These are phyloP conservation scores for Pseudochirops corinnae DNA, from an alignment of 2,797 vertebrate genomes.

Conservation along the genomic window DNA sequence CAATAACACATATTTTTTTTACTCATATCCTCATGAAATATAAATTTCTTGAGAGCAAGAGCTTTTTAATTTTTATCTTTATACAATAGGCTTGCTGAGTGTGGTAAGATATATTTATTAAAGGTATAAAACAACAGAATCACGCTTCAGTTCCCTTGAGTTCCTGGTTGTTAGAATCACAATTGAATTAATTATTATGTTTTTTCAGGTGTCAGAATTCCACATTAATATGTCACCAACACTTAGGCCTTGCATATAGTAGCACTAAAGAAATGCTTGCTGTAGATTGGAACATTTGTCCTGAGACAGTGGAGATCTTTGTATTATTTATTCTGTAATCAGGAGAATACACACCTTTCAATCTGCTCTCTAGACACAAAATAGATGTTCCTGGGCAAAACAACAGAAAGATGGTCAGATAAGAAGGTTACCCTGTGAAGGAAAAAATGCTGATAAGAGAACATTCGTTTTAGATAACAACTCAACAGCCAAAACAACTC, in stretches of 20 bases:
- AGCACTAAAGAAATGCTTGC: not conserved
- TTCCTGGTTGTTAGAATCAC: not conserved
- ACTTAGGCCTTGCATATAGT: not conserved
- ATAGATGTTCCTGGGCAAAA: not conserved
- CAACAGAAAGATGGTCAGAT: not conserved
- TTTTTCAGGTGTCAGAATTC: not conserved
- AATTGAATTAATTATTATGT: not conserved
- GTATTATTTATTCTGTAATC: not conserved
- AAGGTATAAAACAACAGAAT: not conserved
- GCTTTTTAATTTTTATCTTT: not conserved
- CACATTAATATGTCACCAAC: not conserved
- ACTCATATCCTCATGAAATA: not conserved
- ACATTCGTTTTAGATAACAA: not conserved
- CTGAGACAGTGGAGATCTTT: not conserved
- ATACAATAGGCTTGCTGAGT: not conserved
- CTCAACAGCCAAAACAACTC: not conserved
- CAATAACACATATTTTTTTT: not conserved
- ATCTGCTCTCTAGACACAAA: not conserved
- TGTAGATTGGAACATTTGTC: not conserved
- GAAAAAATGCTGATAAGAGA: not conserved
- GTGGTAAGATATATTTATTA: not conserved
- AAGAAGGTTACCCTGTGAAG: not conserved
- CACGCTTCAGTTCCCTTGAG: not conserved
- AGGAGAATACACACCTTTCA: not conserved
- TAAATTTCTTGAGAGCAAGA: not conserved